phyloP scores from a whole-genome alignment of 2,888 invertebrate species.

The Nesidiocoris tenuis region DNA sequence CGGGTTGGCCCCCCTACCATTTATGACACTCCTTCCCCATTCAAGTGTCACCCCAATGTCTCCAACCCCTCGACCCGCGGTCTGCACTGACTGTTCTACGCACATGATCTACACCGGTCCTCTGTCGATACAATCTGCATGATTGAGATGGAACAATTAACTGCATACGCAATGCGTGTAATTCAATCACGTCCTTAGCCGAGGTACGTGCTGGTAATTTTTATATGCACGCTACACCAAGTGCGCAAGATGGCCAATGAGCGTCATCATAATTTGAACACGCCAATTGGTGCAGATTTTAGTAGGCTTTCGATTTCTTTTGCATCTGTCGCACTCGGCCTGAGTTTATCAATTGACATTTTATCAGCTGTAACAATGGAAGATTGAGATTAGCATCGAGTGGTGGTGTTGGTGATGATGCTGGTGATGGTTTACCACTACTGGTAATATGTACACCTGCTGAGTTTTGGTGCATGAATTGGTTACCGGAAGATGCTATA shows the following conservation, averaged over 20 bases:
- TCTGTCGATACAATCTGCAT: slow-evolving; percentile 35
- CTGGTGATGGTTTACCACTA: no score
- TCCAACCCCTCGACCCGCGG: not conserved
- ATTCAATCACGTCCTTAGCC: slow-evolving; percentile 23
- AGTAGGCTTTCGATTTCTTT: no score
- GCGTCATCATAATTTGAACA: no score
- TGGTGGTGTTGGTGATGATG: no score
- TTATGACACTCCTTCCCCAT: slow-evolving; percentile 13
- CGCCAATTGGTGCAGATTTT: no score
- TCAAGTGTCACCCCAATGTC: not conserved
- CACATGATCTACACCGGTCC: slow-evolving; percentile 32
- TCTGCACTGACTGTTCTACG: not conserved
- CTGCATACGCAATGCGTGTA: slow-evolving; percentile 1
- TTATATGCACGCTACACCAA: not conserved
- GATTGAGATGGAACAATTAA: slow-evolving; percentile 34
- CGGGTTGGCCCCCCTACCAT: not conserved
- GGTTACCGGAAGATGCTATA: not conserved
- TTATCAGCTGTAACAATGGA: no score
- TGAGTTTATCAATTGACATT: no score
- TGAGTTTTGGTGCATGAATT: no score
- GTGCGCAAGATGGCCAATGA: not conserved
- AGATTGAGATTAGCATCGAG: no score
- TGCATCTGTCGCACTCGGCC: no score
- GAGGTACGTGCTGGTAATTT: not conserved
- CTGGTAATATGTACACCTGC: no score